Base-by-base conservation (phyloP, 35 echinoderm and acorn worm species). In the Nesometra sesokonis region DNA sequence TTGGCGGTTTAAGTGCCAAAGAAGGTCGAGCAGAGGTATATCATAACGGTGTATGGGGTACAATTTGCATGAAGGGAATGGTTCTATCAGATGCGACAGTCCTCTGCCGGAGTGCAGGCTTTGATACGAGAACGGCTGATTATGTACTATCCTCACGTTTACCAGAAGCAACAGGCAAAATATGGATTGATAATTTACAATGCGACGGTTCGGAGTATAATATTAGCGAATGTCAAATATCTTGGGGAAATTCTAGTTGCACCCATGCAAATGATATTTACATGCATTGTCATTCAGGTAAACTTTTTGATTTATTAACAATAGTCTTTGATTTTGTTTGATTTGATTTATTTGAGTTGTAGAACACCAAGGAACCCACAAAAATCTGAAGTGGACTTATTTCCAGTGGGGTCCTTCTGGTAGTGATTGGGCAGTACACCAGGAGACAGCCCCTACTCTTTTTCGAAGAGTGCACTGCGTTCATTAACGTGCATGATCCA, bases 1-100 rank as follows among this genome's bases (percentile, higher is more conserved):
- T 78, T 11, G 57, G 39, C 35, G 82, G 88, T 40, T 21, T 35
- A 30, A 37, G 67, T 39, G 31, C 76, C 9, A 78, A 77, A 84
- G 88, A 89, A 46, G 88, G 88, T 4, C 77, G 88, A 46, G 88
- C 84, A 27, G 88, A 89, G 32, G 82, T 89, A 4, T 89, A 78
- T 52, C 76, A 77, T 11, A 30, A 84, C 11, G 78, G 78, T 35
- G 34, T 19, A 30, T 89, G 88, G 88, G 88, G 88, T 32, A 85
- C 81, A 34, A 85, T 89, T 27, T 89, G 88, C 34, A 89, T 78
- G 31, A 21, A 38, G 9, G 88, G 82, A 36, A 84, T 82, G 88
- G 88, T 84, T 19, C 57, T 84, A 82, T 84, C 83, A 31, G 88
- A 89, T 79, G 88, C 88, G 15, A 46, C 47, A 3, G 88, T 79